A percentile compares a stretch with the other conserved stretches of the same genome.
Conservation (phyloP, 2,888 invertebrate genomes). For the Hypomecis atomaria region DNA sequence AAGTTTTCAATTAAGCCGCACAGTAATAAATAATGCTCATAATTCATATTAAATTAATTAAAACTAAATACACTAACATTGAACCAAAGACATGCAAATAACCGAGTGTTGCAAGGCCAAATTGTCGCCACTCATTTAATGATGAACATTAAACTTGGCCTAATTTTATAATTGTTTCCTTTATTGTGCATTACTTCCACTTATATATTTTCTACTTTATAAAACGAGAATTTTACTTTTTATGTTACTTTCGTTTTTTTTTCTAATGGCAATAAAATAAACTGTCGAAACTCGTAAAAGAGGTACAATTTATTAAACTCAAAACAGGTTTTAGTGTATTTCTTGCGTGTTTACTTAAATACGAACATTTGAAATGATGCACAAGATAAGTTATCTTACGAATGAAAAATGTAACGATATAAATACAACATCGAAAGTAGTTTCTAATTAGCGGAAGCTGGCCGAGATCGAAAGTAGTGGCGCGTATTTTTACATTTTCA, state of each 20-base stretch:
- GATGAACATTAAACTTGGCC: conserved; percentile 37
- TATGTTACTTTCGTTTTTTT: conserved; percentile 25
- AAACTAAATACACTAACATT: conserved; percentile 31
- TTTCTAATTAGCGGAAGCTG: conserved; percentile 53
- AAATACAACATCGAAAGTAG: conserved; percentile 47
- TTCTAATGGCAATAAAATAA: conserved; percentile 15
- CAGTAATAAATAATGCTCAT: conserved; percentile 17
- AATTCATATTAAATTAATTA: conserved; percentile 28
- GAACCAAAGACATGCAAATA: conserved; percentile 39
- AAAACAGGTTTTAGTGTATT: neutral
- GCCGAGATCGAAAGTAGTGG: conserved; percentile 63
- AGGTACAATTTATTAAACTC: conserved; percentile 4
- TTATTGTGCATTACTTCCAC: conserved; percentile 29
- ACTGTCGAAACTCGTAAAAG: conserved; percentile 1
- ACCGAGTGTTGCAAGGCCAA: conserved; percentile 30
- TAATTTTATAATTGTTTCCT: conserved; percentile 42
- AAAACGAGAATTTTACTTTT: conserved; percentile 16
- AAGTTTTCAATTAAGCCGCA: conserved; percentile 28
- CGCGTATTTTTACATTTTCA: conserved; percentile 65
- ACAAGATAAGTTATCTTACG: conserved; percentile 16
- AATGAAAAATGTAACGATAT: conserved; percentile 25
- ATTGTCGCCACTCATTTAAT: conserved; percentile 31
- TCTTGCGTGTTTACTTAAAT: conserved; percentile 1
- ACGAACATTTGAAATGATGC: conserved; percentile 5
- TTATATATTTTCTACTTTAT: conserved; percentile 15